phyloP scores from a whole-genome alignment of 2,797 vertebrate species.

The Pempheris klunzingeri region DNA sequence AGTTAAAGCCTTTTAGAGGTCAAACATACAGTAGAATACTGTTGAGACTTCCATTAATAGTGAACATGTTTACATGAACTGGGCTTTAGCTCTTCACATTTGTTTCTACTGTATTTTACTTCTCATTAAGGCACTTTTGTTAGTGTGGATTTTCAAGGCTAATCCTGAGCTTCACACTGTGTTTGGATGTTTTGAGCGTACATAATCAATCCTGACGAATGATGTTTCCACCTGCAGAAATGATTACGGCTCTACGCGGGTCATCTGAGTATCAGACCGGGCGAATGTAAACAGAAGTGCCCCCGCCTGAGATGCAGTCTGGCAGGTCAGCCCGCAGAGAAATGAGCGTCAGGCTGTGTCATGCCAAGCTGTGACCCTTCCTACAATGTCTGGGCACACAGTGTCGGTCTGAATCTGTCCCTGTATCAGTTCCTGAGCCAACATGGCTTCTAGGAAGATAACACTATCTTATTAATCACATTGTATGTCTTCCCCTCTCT shows the following conservation, averaged over 20 bases:
- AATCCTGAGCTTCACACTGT: conserved; percentile 18
- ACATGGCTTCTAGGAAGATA: conserved; percentile 70
- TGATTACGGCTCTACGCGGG: conserved; percentile 27
- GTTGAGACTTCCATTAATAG: conserved; percentile 2
- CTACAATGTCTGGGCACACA: conserved; percentile 73
- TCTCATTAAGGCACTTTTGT: conserved; percentile 4
- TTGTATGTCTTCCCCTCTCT: conserved; percentile 22
- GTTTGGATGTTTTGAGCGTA: not conserved
- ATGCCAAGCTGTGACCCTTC: conserved; percentile 73
- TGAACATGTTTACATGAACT: not conserved
- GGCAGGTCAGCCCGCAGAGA: conserved; percentile 76
- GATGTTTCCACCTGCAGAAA: conserved; percentile 51
- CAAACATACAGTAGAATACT: not conserved
- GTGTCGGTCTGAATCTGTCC: conserved; percentile 79
- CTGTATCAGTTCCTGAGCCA: conserved; percentile 71
- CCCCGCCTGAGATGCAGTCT: conserved; percentile 73
- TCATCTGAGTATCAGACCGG: conserved; percentile 57
- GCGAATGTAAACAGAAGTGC: conserved; percentile 65
- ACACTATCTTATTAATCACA: conserved; percentile 69
- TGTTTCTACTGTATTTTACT: conserved; percentile 8
- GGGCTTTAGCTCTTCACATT: conserved; percentile 1
- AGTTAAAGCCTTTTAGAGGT: not conserved
- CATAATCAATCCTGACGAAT: conserved; percentile 23
- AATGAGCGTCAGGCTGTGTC: conserved; percentile 67
- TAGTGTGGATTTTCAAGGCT: conserved; percentile 2